These are phyloP conservation scores for Diadophis punctatus DNA, from an alignment of 2,113 vertebrate species.

Conservation along the genomic window DNA sequence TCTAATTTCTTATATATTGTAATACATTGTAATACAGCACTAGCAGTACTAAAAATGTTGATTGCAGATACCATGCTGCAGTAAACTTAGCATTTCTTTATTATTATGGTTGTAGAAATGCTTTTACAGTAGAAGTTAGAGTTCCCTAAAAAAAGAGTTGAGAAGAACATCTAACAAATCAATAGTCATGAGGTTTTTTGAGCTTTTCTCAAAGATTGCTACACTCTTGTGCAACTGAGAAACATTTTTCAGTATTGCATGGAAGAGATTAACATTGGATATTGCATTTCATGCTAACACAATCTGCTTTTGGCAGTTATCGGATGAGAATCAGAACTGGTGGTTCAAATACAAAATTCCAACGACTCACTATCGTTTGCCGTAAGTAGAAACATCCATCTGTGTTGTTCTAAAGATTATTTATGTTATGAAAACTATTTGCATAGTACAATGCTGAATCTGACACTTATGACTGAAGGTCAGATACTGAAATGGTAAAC, in stretches of 20 bases:
- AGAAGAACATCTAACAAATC: background rate
- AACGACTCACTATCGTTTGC: constrained; percentile 39
- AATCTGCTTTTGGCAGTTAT: constrained; percentile 64
- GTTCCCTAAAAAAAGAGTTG: background rate
- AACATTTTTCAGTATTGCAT: background rate
- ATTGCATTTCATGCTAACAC: background rate
- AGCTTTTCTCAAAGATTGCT: background rate
- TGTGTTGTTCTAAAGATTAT: constrained; percentile 19
- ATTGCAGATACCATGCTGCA: background rate
- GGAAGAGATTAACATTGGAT: background rate
- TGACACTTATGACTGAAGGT: background rate
- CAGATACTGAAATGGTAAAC: background rate
- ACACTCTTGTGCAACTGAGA: background rate
- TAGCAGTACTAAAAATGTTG: background rate
- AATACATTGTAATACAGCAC: background rate
- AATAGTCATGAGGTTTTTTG: background rate
- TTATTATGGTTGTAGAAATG: background rate
- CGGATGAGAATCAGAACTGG: constrained; percentile 66
- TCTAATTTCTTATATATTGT: background rate
- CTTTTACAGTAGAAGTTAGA: background rate
- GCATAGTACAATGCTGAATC: background rate
- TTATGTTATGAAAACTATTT: constrained; percentile 23
- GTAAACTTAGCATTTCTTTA: background rate
- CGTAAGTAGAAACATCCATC: constrained; percentile 58
- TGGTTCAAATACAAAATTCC: constrained; percentile 70